Percentiles rank a stretch among this genome's conserved stretches.
These are phyloP conservation scores for Metacarcinus magister DNA, from an alignment of 2,888 invertebrate species.

Conservation along the genomic window DNA sequence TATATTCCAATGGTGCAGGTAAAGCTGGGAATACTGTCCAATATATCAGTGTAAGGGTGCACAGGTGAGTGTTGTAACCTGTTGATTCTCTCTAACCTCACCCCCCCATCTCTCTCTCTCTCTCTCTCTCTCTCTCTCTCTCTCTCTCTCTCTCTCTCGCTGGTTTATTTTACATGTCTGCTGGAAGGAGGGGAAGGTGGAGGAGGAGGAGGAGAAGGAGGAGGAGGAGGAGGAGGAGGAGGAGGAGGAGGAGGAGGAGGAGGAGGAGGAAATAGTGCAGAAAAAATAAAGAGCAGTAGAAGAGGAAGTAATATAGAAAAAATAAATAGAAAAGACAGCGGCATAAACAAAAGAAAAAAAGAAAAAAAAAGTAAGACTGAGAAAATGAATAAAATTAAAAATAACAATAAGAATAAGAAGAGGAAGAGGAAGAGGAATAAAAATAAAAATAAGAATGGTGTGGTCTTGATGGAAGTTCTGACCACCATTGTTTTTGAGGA, in stretches of 20 bases:
- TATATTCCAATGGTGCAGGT: background rate
- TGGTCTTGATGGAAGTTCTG: background rate
- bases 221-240: background rate
- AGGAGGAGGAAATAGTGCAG: background rate
- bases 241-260: background rate
- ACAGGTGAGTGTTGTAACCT: background rate
- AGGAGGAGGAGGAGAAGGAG: background rate
- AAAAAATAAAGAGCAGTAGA: background rate
- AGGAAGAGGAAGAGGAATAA: too few relatives aligned
- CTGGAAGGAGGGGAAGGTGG: background rate
- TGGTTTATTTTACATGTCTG: background rate
- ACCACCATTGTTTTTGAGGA: background rate
- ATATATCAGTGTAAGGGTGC: background rate
- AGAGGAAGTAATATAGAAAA: background rate
- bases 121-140: constrained; percentile 59
- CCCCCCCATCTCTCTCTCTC: background rate
- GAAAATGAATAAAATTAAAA: too few relatives aligned
- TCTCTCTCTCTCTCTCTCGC: constrained; percentile 38
- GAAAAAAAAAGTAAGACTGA: background rate
- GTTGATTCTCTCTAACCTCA: background rate
- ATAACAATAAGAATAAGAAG: too few relatives aligned
- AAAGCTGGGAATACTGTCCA: background rate
- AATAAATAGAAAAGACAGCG: background rate
- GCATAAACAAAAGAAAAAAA: background rate
- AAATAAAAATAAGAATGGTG: too few relatives aligned